Base-by-base conservation (phyloP, 2,113 vertebrate genomes). In the Peucedramus taeniatus region DNA sequence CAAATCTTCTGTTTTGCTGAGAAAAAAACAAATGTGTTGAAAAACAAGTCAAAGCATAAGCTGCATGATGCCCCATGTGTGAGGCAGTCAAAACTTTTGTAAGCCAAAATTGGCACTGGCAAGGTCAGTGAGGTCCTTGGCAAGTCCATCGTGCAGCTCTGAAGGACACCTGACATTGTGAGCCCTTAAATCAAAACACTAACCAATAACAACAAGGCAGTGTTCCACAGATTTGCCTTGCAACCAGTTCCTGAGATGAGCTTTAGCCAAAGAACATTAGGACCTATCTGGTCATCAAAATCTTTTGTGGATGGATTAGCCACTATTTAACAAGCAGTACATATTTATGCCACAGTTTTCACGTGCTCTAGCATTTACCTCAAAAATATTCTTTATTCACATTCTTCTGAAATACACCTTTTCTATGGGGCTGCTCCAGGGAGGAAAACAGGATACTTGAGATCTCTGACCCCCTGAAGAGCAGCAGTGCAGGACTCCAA, bases 11-110 rank as follows among this genome's bases (percentile, higher is more conserved):
- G 19, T 54, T 86, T 59, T 47, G 13, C 42, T 70, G 26, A 74
- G 28, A 74, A 82, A 53, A 53, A 78, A 70, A 57, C 4, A 42
- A 26, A n/a, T 2, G 2, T 5, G 2, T 39, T 66, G 10, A 69
- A 88, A 83, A 93, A 1, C 26, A 53, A 65, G n/a, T 44, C 30
- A 77, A 78, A 77, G 30, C 6, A 17, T 19, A 37, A 70, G 24
- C 23, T 63, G 33, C 21, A 18, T 3, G 13, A 77, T 66, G 26
- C 14, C 37, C 31, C 40, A 40, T 0, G 1, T 3, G 12, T 37
- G 53, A 89, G n/a, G 17, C 30, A 84, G 50, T 30, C 23, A 87
- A 57, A 88, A 45, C 23, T 10, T 59, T 11, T 54, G 45, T 21
- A 63, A 70, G 26, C n/a, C 76, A 77, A 61, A 83, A 54, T 1